phyloP scores from a whole-genome alignment of 2,888 invertebrate genomes.

The Byasa hedistus region DNA sequence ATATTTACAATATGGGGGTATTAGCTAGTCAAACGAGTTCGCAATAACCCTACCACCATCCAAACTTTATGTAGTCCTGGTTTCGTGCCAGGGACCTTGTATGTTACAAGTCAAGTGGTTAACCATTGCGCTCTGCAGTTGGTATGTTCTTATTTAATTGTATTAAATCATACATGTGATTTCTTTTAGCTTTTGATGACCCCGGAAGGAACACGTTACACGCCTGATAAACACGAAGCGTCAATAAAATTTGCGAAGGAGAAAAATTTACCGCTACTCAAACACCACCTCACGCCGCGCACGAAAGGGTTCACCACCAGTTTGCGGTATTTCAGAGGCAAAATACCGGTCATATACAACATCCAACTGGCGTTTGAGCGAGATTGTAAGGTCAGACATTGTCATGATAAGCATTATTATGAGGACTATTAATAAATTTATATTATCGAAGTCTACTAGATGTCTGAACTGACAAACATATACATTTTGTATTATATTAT shows the following conservation, averaged over 20 bases:
- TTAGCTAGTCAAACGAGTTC: too few relatives aligned
- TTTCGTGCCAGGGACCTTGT: too few relatives aligned
- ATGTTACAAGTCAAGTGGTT: too few relatives aligned
- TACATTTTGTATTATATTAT: neutral
- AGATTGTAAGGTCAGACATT: constrained; percentile 73
- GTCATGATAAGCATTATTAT: neutral
- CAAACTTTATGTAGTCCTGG: too few relatives aligned
- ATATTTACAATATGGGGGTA: too few relatives aligned
- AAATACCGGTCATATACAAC: constrained; percentile 91
- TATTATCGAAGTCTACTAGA: constrained; percentile 4
- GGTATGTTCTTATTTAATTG: neutral
- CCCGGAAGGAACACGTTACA: constrained; percentile 96
- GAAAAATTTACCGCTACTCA: constrained; percentile 90
- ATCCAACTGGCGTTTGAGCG: constrained; percentile 87
- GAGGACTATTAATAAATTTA: neutral
- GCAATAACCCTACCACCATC: too few relatives aligned
- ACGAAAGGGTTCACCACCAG: constrained; percentile 96
- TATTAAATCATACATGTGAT: neutral
- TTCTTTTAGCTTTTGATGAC: constrained; percentile 88
- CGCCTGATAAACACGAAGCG: constrained; percentile 90
- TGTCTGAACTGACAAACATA: neutral
- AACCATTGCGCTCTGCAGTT: too few relatives aligned
- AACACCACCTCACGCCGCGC: constrained; percentile 95
- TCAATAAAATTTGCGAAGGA: constrained; percentile 93
- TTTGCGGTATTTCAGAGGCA: constrained; percentile 88